These are phyloP conservation scores for Trichomycterus rosablanca DNA, from an alignment of 2,113 vertebrate species.

Conservation along the genomic window DNA sequence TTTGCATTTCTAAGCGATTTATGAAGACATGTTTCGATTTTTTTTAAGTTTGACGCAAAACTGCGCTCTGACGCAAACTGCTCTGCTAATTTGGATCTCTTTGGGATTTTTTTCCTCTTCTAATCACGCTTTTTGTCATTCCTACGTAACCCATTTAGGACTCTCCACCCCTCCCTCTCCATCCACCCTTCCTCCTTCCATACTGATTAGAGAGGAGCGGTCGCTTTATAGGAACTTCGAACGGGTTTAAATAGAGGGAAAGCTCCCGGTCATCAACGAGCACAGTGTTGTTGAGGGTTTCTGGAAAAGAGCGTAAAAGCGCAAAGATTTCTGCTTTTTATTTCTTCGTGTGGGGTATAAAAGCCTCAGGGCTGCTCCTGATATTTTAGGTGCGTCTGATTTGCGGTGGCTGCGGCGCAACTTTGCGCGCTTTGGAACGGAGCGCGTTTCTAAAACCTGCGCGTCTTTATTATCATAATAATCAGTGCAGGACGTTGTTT, in stretches of 20 bases:
- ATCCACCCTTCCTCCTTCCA: background rate
- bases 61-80: background rate
- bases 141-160: conserved; percentile 12
- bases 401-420: background rate
- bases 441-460: background rate
- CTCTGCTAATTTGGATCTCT: background rate
- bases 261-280: background rate
- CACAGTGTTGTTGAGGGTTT: conserved; percentile 1
- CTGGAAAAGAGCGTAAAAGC: background rate
- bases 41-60: conserved; percentile 18
- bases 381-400: background rate
- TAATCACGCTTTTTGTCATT: conserved; percentile 16
- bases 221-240: conserved; percentile 16
- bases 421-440: background rate
- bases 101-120: background rate
- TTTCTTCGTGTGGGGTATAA: conserved; percentile 1
- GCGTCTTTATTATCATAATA: no score
- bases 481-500: background rate
- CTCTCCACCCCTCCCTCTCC: background rate
- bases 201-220: background rate
- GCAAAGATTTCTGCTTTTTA: background rate
- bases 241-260: conserved; percentile 4
- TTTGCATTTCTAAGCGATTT: no score
- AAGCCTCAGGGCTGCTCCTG: background rate
- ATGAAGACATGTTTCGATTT: no score